Base-by-base conservation (phyloP, 1,140 invertebrate species). In the Limonius californicus region DNA sequence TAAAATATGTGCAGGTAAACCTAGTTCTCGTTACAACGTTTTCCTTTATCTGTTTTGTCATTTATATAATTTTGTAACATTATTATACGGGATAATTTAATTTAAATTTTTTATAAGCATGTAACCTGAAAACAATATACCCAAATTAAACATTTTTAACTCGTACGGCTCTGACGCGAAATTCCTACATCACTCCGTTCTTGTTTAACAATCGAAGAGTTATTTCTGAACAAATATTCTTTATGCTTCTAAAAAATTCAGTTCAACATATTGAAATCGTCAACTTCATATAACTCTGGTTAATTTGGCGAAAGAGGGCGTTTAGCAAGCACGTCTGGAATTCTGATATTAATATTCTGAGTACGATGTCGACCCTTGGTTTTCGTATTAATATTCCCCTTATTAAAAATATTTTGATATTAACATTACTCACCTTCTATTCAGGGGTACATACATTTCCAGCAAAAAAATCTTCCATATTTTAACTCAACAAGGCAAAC, bases 371-470 rank as follows among this genome's bases (percentile, higher is more conserved):
- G 45, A 59, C 43, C 43, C 57, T 27, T 15, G 3, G 43, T 30
- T 43, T 59, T 59, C 30, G 43, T 59, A 47, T 42, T 47, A 59
- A 50, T 59, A 32, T 59, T 59, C 43, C 42, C 43, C 47, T 59
- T 59, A 59, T 59, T 47, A 59, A 59, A 59, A 59, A 59, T 59
- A 30, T 59, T 59, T 59, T 59, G 42, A 50, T 59, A 50, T 50
- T 59, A 59, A 59, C 57, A 59, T 42, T 21, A 59, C 57, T 59
- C 57, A 59, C 57, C 57, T 50, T 21, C 45, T 50, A 21, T 53
- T 57, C 23, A 43, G 35, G 56, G 56, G 35, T 45, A 43, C 35
- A 21, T 20, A 42, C 12, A 43, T 58, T 21, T 58, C 19, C 12
- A 59, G 45, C 2, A 18, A 8, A 21, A 50, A 45, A 45, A 45